Percentiles rank a stretch among this genome's conserved stretches.
phyloP scores from a whole-genome alignment of 2,797 vertebrate species.

The Nyctalus aviator region DNA sequence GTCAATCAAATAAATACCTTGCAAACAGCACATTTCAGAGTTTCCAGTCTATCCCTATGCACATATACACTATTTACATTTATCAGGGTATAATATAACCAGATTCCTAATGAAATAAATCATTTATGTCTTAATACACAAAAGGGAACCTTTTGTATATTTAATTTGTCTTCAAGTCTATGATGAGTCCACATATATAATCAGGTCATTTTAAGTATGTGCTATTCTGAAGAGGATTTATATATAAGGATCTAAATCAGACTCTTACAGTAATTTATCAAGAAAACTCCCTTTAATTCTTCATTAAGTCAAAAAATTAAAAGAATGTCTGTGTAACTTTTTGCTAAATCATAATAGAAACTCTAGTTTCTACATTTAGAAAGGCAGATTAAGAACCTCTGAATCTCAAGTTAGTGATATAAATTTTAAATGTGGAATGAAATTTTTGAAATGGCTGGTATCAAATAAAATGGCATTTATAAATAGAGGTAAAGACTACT shows the following conservation, averaged over 20 bases:
- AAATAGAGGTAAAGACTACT: neutral
- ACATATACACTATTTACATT: neutral
- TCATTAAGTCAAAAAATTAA: slow-evolving; percentile 50
- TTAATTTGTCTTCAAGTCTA: neutral
- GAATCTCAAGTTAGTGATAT: slow-evolving; percentile 62
- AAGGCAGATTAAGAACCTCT: slow-evolving; percentile 59
- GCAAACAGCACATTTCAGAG: neutral
- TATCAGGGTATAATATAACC: neutral
- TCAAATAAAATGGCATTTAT: neutral
- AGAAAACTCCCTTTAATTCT: neutral
- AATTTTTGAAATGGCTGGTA: neutral
- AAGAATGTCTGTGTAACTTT: slow-evolving; percentile 2
- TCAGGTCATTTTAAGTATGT: neutral
- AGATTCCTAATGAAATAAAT: neutral
- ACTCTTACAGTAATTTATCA: neutral
- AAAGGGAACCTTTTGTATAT: neutral
- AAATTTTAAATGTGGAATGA: slow-evolving; percentile 20
- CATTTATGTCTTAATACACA: neutral
- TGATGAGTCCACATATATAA: neutral
- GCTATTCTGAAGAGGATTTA: neutral
- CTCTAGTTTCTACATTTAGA: slow-evolving; percentile 57
- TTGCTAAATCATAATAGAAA: slow-evolving; percentile 64
- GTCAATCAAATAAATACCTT: neutral
- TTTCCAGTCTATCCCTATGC: neutral
- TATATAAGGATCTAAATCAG: slow-evolving; percentile 29